Base-by-base conservation (phyloP, 2,888 invertebrate species). In the Drosophila sordidula region DNA sequence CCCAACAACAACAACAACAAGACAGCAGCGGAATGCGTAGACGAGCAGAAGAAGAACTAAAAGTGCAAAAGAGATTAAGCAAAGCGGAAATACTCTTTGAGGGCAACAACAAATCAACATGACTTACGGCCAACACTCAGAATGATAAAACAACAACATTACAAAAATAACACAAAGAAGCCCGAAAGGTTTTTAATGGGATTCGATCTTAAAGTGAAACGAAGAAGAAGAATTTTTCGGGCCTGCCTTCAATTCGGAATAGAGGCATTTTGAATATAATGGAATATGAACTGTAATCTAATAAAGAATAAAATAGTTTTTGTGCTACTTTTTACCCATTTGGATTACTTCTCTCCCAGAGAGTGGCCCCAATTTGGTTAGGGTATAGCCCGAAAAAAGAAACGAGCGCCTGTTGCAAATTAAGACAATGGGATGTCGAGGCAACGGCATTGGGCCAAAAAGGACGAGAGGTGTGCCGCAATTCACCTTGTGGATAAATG, bases 401-500 rank as follows among this genome's bases (percentile, higher is more conserved):
- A 47, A 6, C 38, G 42, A 44, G 36, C 16, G n/a, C 38, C 62
- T 59, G 58, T 59, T 41, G 56, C 46, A 69, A 74, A 57, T 75
- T 16, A 64, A 61, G 64, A 74, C 69, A 73, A 73, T 56, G 55
- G 26, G 63, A 45, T 18, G 39, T 4, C 32, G 16, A 2, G 25
- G 8, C 9, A 38, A 16, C n/a, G 34, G 51, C 12, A 18, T 42
- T 52, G 29, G 42, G 44, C n/a, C 32, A 29, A 59, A 51, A 63
- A 54, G 67, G 65, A 39, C 41, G 26, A 46, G 62, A 54, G 41
- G 51, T 47, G 70, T 59, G 55, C 29, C 56, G 18, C 51, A 34
- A 41, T 41, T 46, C 45, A 74, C 75, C 50, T 62, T 42, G 32
- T 16, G 56, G 52, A 50, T 63, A 68, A 63, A 68, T 74, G 75